Base-by-base conservation (phyloP, 2,888 invertebrate species). In the Apamea crenata region DNA sequence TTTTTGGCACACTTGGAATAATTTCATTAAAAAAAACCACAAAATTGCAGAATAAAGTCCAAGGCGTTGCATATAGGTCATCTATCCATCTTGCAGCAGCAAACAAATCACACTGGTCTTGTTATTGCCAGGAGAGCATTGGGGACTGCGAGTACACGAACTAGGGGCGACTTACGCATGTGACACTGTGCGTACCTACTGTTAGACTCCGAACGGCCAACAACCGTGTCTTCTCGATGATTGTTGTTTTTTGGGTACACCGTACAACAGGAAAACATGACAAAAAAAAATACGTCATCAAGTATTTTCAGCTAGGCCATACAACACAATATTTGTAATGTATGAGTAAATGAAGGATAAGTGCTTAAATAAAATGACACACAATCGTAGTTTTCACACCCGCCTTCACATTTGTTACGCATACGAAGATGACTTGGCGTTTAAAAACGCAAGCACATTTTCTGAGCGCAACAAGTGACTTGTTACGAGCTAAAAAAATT, bases 381-480 rank as follows among this genome's bases (percentile, higher is more conserved):
- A 63, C n/a, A 61, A 32, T 61, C 21, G 21, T 82, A 44, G 53
- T 68, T 76, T 76, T 44, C 83, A 53, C 50, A 76, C 67, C 56
- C 50, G 44, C 67, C 76, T 76, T 53, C 61, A 61, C 53, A 53
- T 61, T 40, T 61, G 66, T 83, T 47, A 69, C 61, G 53, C 53
- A 63, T 25, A 67, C 77, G 21, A 29, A 69, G 53, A 61, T 83
- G 83, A 80, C 18, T 83, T 36, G 53, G 61, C 68, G 68, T 77
- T 81, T 59, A 47, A 29, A 76, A 77, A 56, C 36, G 25, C 53
- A 32, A 84, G 63, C 56, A 32, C 44, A 70, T 84, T 47, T 73
- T 32, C 29, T 73, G 44, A 76, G 78, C 75, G 87, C 92, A 92
- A 92, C 92, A 91, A 91, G 92, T 92, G 87, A 80, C 73, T 61